Evolutionary conservation across 2,113 vertebrate species (phyloP).

Genomic region (Acanthochromis polyacanthus): DNA sequence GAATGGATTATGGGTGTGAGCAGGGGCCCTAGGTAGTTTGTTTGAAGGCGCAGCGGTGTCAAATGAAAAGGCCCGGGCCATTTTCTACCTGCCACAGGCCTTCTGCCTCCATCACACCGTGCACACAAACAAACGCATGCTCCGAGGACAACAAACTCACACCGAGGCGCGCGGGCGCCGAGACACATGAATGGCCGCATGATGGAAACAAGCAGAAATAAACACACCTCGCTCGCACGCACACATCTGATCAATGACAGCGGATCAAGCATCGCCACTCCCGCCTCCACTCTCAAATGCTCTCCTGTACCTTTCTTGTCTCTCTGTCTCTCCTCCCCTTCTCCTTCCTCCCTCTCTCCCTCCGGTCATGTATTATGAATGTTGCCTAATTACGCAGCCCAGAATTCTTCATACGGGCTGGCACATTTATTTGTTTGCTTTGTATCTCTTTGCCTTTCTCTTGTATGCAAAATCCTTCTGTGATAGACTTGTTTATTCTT

Average conservation of each 20-base stretch:
- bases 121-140: slow-evolving; percentile 10
- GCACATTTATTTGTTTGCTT: slow-evolving; percentile 80
- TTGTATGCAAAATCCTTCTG: slow-evolving; percentile 84
- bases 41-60: slow-evolving; percentile 83
- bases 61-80: slow-evolving; percentile 83
- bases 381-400: slow-evolving; percentile 81
- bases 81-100: slow-evolving; percentile 80
- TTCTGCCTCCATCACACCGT: slow-evolving; percentile 68
- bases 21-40: slow-evolving; percentile 79
- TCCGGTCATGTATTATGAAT: slow-evolving; percentile 84
- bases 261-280: slow-evolving; percentile 51
- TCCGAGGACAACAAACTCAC: not conserved
- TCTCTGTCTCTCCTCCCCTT: slow-evolving; percentile 8
- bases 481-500: slow-evolving; percentile 79
- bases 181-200: slow-evolving; percentile 37
- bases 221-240: slow-evolving; percentile 30
- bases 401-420: slow-evolving; percentile 75
- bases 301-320: slow-evolving; percentile 50
- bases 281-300: slow-evolving; percentile 25
- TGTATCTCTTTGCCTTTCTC: slow-evolving; percentile 78
- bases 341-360: slow-evolving; percentile 42
- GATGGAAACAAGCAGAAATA: slow-evolving; percentile 47
- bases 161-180: slow-evolving; percentile 4
- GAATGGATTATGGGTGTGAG: slow-evolving; percentile 85
- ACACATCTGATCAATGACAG: slow-evolving; percentile 64